Base-by-base conservation (phyloP, 2,888 invertebrate genomes). In the Amiota mariae region DNA sequence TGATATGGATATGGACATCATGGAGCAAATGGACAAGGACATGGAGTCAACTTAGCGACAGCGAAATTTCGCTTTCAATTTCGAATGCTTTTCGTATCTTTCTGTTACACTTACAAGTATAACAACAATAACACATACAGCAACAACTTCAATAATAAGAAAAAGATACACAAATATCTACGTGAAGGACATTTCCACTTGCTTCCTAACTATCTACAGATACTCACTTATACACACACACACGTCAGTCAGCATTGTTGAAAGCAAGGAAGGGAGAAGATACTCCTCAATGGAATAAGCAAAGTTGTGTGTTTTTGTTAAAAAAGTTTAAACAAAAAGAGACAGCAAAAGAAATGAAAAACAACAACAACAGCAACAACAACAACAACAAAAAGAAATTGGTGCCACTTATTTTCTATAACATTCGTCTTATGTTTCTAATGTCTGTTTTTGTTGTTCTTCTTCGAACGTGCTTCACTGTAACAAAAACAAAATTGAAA, bases 51-150 rank as follows among this genome's bases (percentile, higher is more conserved):
- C 36, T 36, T 6, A 4, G 84, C 84, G 78, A 76, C 85, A 68
- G 77, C 80, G 47, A 68, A 83, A 85, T 87, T 85, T 85, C 87
- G 86, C 85, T 85, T 85, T 85, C 85, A 87, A 85, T 87, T 85
- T 87, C 87, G 79, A 79, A 84, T 85, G 85, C 82, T 79, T 6
- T 36, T 6, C 36, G 36, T 36, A 85, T 83, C 59, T 59, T 20
- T 20, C 18, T 59, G 59, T 18, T 20, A 59, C 59, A 59, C 18
- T 59, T 59, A 59, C 59, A 59, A 59, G 11, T 20, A 20, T 20
- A 20, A 20, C 20, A 11, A 59, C 59, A 18, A 57, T 57, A 20
- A 57, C 57, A 51, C 1, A 1, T 8, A 18, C 57, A 57, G 20
- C 57, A 18, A 18, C n/a, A 57, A 4, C n/a, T 18, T 6, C 85